phyloP scores from a whole-genome alignment of 2,888 invertebrate genomes.

The Acanthopleura granulata region DNA sequence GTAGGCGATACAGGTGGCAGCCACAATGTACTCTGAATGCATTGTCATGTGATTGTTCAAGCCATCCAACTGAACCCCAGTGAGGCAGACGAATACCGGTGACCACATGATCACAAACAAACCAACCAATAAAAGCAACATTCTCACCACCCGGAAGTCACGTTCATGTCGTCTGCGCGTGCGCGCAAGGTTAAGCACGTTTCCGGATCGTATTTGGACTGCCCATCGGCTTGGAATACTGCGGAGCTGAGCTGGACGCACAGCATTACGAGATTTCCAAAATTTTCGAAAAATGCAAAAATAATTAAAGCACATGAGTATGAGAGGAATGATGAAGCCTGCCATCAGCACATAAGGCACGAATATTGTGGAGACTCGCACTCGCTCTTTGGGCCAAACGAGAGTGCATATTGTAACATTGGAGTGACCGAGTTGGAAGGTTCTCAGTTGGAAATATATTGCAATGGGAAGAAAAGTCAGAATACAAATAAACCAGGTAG shows the following conservation, averaged over 20 bases:
- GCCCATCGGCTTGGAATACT: not conserved
- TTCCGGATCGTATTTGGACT: not conserved
- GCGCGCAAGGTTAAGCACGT: no score
- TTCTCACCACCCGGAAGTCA: slow-evolving; percentile 43
- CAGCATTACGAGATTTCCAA: slow-evolving; percentile 33
- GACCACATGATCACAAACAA: slow-evolving; percentile 50
- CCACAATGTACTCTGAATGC: slow-evolving; percentile 43
- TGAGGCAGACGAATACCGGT: slow-evolving; percentile 48
- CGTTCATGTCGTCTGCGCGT: slow-evolving; percentile 27
- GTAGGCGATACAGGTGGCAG: slow-evolving; percentile 39
- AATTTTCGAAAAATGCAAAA: slow-evolving; percentile 41
- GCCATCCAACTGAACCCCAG: slow-evolving; percentile 43
- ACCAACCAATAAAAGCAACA: slow-evolving; percentile 44
- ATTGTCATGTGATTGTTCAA: slow-evolving; percentile 25
- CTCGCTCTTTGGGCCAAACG: slow-evolving; percentile 41
- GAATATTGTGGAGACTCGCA: slow-evolving; percentile 36
- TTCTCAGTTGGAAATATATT: slow-evolving; percentile 41
- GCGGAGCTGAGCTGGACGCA: slow-evolving; percentile 16
- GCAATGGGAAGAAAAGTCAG: slow-evolving; percentile 40
- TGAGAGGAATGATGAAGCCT: slow-evolving; percentile 43
- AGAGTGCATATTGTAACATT: slow-evolving; percentile 48
- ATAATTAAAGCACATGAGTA: slow-evolving; percentile 43
- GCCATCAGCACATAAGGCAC: slow-evolving; percentile 30
- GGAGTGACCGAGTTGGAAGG: slow-evolving; percentile 30
- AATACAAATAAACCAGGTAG: slow-evolving; percentile 40